A percentile compares a stretch with the other conserved stretches of the same genome.
Evolutionary conservation across 2,797 vertebrate species (phyloP).

Genomic region (Pseudocheirus occidentalis): DNA sequence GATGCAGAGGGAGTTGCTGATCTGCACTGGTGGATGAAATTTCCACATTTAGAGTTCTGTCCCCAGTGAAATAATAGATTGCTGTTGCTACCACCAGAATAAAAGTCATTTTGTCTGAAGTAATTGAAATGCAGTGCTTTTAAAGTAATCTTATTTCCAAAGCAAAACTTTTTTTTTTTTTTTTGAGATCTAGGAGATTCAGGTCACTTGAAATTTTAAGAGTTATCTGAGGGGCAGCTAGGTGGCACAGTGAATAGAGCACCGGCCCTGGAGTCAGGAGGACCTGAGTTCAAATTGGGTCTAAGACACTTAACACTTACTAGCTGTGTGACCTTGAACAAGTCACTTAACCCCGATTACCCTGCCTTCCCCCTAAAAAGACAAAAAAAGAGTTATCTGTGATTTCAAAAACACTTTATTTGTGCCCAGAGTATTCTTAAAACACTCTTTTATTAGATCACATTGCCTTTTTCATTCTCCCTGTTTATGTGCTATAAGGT

Average conservation of each 20-base stretch:
- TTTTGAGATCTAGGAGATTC: not conserved
- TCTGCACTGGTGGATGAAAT: not conserved
- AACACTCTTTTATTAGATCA: not conserved
- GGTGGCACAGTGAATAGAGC: too few species aligned
- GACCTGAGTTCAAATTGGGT: too few species aligned
- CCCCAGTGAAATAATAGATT: not conserved
- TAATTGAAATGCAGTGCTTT: not conserved
- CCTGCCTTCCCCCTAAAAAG: too few species aligned
- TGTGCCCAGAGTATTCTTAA: constrained; percentile 27
- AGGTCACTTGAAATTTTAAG: not conserved
- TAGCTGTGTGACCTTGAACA: too few species aligned
- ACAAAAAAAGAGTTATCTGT: not conserved
- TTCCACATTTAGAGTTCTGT: not conserved
- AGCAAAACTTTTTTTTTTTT: not conserved
- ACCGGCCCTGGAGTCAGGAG: too few species aligned
- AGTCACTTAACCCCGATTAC: too few species aligned
- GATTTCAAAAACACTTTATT: constrained; percentile 29
- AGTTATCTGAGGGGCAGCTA: not conserved
- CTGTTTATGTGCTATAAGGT: constrained; percentile 28
- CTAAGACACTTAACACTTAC: too few species aligned
- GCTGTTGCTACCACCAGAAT: not conserved
- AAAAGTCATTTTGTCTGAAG: not conserved
- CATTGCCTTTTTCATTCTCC: constrained; percentile 9
- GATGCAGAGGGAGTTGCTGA: not conserved
- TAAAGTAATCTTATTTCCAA: not conserved